Evolutionary conservation across 1,140 invertebrate species (phyloP), one percentile per base, ranked within the genome.

Genomic region (Drosophila santomea): DNA sequence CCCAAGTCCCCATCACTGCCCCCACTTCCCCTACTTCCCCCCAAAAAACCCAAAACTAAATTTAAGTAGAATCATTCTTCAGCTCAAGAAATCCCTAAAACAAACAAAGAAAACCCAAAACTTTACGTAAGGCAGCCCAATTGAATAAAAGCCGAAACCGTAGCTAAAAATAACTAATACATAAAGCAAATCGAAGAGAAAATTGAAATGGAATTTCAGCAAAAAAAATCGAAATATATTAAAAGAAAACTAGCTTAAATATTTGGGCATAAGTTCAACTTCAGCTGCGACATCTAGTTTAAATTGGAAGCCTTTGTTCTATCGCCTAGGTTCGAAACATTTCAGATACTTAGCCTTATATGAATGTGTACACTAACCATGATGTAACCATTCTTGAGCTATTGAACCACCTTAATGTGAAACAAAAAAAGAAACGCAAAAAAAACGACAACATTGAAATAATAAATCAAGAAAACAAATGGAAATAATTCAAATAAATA

Each of bases 361-460:
- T 47, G 43, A 56, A 74, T 79, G 56, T 74, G 69, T 86, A 76
- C 68, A 86, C 51, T 86, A 20, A 20, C 20, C 20, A 20, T 83
- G 77, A 86, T 68, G 76, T 68, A 76, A 77, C 56, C 78, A 79
- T 69, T 86, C 88, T 86, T 83, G 83, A 86, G 83, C 83, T 86
- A 86, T 74, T 74, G 84, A 86, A 89, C 83, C 83, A 86, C 83
- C 83, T 86, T 83, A 86, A 83, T 88, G 84, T 86, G 67, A 89
- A 86, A 86, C 83, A 78, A 78, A 69, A 55, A 67, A 35, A 43
- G 36, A 77, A 61, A 11, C 64, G 20, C 20, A 20, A 54, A 59
- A 74, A 45, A 20, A 79, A 28, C 8, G 32, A 20, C 63, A 78
- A 73, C 58, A 74, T 76, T 39, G 44, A 72, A 54, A 72, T 77